Percentiles rank a stretch among this genome's conserved stretches.
phyloP scores from a whole-genome alignment of 2,888 invertebrate genomes.

The Dorcus parallelipipedus region DNA sequence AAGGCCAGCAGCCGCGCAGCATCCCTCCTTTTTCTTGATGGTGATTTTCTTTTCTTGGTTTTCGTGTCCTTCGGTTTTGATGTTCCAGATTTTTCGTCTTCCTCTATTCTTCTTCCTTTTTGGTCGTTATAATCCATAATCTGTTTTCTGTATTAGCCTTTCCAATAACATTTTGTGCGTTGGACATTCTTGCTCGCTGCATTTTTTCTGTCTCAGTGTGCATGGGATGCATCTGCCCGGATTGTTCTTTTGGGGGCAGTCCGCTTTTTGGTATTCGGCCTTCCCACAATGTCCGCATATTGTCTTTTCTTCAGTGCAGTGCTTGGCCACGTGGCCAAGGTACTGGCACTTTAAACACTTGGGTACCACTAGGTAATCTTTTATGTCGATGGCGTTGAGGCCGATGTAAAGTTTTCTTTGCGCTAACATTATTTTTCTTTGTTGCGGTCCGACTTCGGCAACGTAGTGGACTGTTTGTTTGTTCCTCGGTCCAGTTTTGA shows the following conservation, averaged over 20 bases:
- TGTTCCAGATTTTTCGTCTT: not conserved
- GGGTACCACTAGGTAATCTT: slow-evolving; percentile 7
- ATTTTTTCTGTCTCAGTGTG: not conserved
- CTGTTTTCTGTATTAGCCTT: slow-evolving; percentile 6
- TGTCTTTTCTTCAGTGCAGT: not conserved
- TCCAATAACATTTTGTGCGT: slow-evolving; percentile 8
- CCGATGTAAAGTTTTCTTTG: slow-evolving; percentile 4
- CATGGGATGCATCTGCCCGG: not conserved
- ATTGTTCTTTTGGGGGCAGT: not conserved
- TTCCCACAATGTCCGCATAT: slow-evolving; percentile 5
- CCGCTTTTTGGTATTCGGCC: not conserved
- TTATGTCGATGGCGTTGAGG: not conserved
- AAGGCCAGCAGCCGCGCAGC: too few species aligned
- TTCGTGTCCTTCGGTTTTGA: not conserved
- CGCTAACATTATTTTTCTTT: not conserved
- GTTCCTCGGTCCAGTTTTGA: slow-evolving; percentile 11
- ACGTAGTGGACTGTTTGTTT: slow-evolving; percentile 8
- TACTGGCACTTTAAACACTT: slow-evolving; percentile 3
- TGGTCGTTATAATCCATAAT: slow-evolving; percentile 1
- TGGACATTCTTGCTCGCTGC: not conserved
- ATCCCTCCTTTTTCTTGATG: too few species aligned
- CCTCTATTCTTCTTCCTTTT: not conserved
- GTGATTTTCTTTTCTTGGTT: not conserved
- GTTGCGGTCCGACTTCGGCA: not conserved
- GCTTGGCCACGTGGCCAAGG: slow-evolving; percentile 5